A percentile compares a stretch with the other conserved stretches of the same genome.
Evolutionary conservation across 53 echinoderm and acorn worm genomes (phyloP).

Genomic region (Echinarachnius parma): DNA sequence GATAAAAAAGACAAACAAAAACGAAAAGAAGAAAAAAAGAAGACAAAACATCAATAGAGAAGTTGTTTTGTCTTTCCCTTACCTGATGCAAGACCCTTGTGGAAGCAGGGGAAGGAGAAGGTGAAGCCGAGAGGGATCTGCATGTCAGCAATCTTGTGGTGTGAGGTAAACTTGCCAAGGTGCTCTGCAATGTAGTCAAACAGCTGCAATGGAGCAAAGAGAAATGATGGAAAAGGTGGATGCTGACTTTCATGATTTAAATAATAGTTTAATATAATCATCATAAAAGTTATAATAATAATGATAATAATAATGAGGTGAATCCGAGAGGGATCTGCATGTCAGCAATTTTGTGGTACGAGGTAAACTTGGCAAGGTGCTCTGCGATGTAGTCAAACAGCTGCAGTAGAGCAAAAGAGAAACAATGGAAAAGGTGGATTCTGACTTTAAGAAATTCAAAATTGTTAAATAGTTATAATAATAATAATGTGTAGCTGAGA

Average conservation of each 20-base stretch:
- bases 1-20: too few species aligned
- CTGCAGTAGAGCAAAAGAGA: constrained; percentile 5
- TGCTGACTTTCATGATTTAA: too few species aligned
- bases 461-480: too few species aligned
- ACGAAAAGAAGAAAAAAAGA: too few species aligned
- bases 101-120: constrained; percentile 46
- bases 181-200: constrained; percentile 50
- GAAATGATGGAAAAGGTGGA: background rate
- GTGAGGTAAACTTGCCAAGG: constrained; percentile 20
- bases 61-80: background rate
- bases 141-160: constrained; percentile 4
- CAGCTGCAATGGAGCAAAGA: constrained; percentile 15
- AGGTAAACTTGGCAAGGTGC: constrained; percentile 28
- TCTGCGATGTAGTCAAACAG: constrained; percentile 50
- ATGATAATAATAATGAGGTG: too few species aligned
- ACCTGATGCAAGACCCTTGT: constrained; percentile 38
- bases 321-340: constrained; percentile 34
- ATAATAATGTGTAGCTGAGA: constrained; percentile 43
- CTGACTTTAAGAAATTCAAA: too few species aligned
- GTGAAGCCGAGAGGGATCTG: constrained; percentile 39
- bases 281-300: too few species aligned
- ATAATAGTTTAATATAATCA: too few species aligned
- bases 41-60: background rate
- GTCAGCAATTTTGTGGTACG: background rate
- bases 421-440: background rate